These are phyloP conservation scores for Malurus alboscapulatus DNA, from an alignment of 2,113 vertebrate genomes.

Conservation along the genomic window DNA sequence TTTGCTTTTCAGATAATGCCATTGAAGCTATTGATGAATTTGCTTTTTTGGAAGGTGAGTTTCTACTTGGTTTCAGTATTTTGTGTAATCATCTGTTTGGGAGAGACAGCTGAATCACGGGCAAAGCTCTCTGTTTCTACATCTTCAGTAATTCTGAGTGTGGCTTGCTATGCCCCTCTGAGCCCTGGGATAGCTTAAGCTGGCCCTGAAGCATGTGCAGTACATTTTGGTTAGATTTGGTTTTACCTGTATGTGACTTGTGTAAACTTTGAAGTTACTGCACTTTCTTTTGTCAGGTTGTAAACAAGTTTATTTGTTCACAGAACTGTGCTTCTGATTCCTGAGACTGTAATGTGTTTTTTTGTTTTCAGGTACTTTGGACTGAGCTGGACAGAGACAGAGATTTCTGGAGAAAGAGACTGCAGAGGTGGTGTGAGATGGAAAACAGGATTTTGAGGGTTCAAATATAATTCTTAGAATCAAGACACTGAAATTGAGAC, in stretches of 20 bases:
- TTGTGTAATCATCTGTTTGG: neutral
- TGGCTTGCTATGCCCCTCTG: neutral
- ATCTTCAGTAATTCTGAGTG: neutral
- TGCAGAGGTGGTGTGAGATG: neutral
- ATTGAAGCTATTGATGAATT: conserved; percentile 96
- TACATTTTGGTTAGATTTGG: neutral
- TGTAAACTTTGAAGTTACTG: neutral
- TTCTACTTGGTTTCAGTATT: neutral
- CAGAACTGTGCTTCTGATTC: neutral
- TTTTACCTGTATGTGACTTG: neutral
- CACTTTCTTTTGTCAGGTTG: neutral
- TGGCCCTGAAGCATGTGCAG: rapidly evolving
- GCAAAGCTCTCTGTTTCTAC: neutral
- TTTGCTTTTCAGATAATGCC: conserved; percentile 84
- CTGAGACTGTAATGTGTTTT: neutral
- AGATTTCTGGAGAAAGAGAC: neutral
- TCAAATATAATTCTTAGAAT: neutral
- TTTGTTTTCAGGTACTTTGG: conserved; percentile 69
- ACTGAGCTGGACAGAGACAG: conserved; percentile 45
- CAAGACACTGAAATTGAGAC: neutral
- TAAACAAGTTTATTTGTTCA: neutral
- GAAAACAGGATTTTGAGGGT: neutral
- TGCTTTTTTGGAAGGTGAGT: conserved; percentile 94
- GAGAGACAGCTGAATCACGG: neutral
- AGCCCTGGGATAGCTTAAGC: neutral